Evolutionary conservation across 1,140 invertebrate genomes (phyloP), one percentile per base, ranked within the genome.

Genomic region (Bombyx mandarina): DNA sequence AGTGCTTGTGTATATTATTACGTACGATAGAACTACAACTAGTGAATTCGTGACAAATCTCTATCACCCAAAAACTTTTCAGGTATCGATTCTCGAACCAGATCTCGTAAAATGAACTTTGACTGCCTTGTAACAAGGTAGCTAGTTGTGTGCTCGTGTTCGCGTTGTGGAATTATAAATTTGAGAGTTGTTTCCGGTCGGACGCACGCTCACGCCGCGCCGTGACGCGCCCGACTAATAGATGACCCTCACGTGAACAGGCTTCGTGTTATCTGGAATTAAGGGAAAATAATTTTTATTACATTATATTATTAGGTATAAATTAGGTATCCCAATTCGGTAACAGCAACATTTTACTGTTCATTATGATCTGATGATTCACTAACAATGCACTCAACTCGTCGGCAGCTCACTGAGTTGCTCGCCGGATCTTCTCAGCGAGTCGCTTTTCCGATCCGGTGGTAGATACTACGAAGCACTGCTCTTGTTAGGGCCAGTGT

Each of bases 181-280:
- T 54, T 56, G 53, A 57, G 54, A 54, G 50, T 59, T 58, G 56
- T 56, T 61, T 61, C 61, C 66, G 66, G 54, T 62, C 58, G 51
- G 53, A 45, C 43, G 62, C 61, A 35, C 26, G 47, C 63, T 49
- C 60, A 47, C 54, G 45, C 18, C 18, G 53, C 53, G 12, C 43
- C 12, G 42, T 12, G 45, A 52, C 58, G 58, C 54, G 26, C 56
- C 54, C 58, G 63, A 52, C 56, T 61, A 57, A 54, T 49, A 67
- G 73, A 69, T 79, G 75, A 66, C 69, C 73, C 67, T 65, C 55
- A 68, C 67, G 65, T 63, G 69, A 43, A 47, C 57, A 72, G 67
- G 77, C 78, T 67, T 72, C 63, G 69, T 82, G 82, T 85, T 85
- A 85, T 85, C 82, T 85, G 82, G 53, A 82, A 82, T 35, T 3